Evolutionary conservation across 2,888 invertebrate genomes (phyloP).

Genomic region (Hydrotaea diabolus): DNA sequence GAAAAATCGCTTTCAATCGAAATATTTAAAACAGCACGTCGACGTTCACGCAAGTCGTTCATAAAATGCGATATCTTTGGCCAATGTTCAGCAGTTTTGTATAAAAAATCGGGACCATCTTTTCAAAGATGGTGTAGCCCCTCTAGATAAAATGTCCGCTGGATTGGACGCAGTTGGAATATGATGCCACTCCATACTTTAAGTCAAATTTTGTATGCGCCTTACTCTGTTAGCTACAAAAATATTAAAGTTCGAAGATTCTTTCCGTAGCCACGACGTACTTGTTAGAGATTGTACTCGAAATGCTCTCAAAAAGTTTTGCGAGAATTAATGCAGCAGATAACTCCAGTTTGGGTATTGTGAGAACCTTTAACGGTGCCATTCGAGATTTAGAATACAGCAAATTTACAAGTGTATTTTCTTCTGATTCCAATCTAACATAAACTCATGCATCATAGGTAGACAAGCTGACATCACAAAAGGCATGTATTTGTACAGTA

Average conservation of each 20-base stretch:
- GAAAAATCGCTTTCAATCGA: neutral
- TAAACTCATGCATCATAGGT: constrained; percentile 42
- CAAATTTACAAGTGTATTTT: neutral
- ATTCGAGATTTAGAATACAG: constrained; percentile 37
- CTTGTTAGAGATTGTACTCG: neutral
- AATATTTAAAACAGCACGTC: neutral
- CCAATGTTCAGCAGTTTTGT: no score
- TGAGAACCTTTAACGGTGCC: constrained; percentile 47
- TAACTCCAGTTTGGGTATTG: constrained; percentile 63
- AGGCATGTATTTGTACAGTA: constrained; percentile 37
- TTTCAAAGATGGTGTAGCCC: no score
- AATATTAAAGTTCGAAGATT: constrained; percentile 46
- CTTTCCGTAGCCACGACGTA: constrained; percentile 45
- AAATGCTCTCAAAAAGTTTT: neutral
- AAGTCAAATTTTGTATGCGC: constrained; percentile 17
- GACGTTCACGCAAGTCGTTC: neutral
- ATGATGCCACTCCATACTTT: constrained; percentile 23
- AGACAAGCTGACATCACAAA: constrained; percentile 48
- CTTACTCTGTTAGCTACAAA: constrained; percentile 55
- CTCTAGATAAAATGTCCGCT: no score
- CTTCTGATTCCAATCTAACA: neutral
- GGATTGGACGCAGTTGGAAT: constrained; percentile 42
- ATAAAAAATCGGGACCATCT: no score
- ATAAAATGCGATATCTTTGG: no score
- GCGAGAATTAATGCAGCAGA: constrained; percentile 52